Evolutionary conservation across 1,140 invertebrate species (phyloP), one percentile per base, ranked within the genome.

Genomic region (Zaprionus davidi): DNA sequence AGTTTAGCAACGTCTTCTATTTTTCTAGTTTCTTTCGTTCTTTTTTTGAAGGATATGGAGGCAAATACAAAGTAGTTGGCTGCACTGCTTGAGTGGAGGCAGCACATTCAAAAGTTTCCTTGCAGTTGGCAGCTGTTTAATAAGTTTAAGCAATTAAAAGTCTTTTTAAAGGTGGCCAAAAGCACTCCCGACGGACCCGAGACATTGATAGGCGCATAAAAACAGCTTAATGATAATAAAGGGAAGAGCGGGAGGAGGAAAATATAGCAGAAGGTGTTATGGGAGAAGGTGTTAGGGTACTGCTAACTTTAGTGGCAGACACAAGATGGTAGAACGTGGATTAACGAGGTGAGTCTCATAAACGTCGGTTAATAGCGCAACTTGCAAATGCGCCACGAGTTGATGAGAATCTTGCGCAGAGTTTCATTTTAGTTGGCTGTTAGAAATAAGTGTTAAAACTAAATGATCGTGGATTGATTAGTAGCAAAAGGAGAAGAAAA

Each of bases 91-190:
- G 31, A 62, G 68, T 31, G 36, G 49, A 22, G 63, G 41, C 6
- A n/a, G 46, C 59, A 31, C 59, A 62, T 62, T 41, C 46, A 26
- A 70, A 75, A 57, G 34, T 86, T 65, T 70, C 66, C 68, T 69
- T 76, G 82, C 78, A 78, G 41, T 78, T 84, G 83, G 83, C 83
- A 87, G 84, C 78, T 88, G 84, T 88, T 87, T 87, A 87, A 87
- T 87, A 87, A 87, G 84, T 87, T 87, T 78, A 76, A 90, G 81
- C 84, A 87, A 87, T 87, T 87, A 88, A 87, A 87, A 87, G 68
- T 78, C 78, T 73, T 88, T 76, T 64, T 71, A 84, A 81, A 87
- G 81, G 81, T 87, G 87, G 76, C 68, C 72, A 13, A 60, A 62
- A 74, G 77, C 26, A 70, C 65, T 49, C 59, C 15, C 22, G n/a